Percentiles rank a stretch among this genome's conserved stretches.
phyloP scores from a whole-genome alignment of 2,888 invertebrate genomes.

The Pasiphila rectangulata region DNA sequence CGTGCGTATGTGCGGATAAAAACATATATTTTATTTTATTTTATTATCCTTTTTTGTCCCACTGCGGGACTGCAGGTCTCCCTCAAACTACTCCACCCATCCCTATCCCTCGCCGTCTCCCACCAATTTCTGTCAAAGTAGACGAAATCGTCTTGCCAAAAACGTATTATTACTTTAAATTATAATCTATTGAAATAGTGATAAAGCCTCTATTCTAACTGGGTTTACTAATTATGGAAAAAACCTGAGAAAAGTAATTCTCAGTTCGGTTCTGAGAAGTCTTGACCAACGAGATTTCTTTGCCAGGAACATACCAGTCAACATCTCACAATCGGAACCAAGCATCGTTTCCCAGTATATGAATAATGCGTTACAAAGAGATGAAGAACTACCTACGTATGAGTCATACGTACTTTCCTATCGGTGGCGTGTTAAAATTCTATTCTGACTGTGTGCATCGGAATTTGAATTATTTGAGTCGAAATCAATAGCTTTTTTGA shows the following conservation, averaged over 20 bases:
- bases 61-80: too few relatives aligned
- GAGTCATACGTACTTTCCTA: constrained; percentile 40
- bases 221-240: neutral
- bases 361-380: constrained; percentile 47
- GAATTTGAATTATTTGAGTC: constrained; percentile 19
- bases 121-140: too few relatives aligned
- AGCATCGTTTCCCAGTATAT: constrained; percentile 58
- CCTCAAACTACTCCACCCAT: too few relatives aligned
- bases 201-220: too few relatives aligned
- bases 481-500: neutral
- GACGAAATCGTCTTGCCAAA: too few relatives aligned
- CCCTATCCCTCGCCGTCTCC: too few relatives aligned
- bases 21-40: too few relatives aligned
- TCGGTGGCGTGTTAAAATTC: constrained; percentile 12
- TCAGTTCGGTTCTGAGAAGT: neutral
- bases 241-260: neutral
- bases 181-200: too few relatives aligned
- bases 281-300: neutral
- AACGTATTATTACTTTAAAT: too few relatives aligned
- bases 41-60: too few relatives aligned
- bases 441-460: constrained; percentile 22
- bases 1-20: too few relatives aligned
- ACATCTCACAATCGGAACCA: neutral
- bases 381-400: constrained; percentile 31
- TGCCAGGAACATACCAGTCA: neutral